Base-by-base conservation (phyloP, 2,113 vertebrate species). In the Baryphthengus martii region DNA sequence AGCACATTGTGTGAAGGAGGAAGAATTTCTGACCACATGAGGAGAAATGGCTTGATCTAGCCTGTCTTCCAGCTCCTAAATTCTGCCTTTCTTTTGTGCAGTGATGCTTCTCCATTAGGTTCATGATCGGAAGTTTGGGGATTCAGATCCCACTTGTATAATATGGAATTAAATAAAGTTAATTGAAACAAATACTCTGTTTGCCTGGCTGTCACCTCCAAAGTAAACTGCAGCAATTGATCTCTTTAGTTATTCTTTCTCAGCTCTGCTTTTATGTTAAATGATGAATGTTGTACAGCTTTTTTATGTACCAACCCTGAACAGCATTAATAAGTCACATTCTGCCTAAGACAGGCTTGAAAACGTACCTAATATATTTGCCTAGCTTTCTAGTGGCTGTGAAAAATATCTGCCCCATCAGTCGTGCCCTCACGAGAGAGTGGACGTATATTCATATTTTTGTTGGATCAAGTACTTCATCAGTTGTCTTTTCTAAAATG, bases 91-190 rank as follows among this genome's bases (percentile, higher is more conserved):
- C 95, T 90, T 85, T 84, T 87, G 72, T 75, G 90, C 86, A 65
- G 70, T 61, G 70, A 77, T 79, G 89, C 89, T 97, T 93, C 78
- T 89, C 73, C 94, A n/a, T 89, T 93, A 70, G 68, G 55, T 80
- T 58, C 84, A 83, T 82, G 85, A 75, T 93, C 90, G 89, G 78
- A 96, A 92, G 97, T 89, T 68, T 76, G 44, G 94, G 93, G 76
- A 94, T 96, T 89, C 72, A 85, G 82, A 85, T 95, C 96, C 97
- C 85, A 42, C 55, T 94, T 97, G 97, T 97, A 93, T 84, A 88
- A 94, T 96, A 95, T 5, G 7, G 89, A 94, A 91, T 87, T 40
- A 95, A 97, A 97, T 97, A 97, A 97, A 97, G 77, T 24, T 85
- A 75, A 65, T 89, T 89, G 87, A 94, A 95, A 75, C 72, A 90